Evolutionary conservation across 2,888 invertebrate genomes (phyloP), one percentile per base, ranked within the genome.

Genomic region (Hedya salicella): DNA sequence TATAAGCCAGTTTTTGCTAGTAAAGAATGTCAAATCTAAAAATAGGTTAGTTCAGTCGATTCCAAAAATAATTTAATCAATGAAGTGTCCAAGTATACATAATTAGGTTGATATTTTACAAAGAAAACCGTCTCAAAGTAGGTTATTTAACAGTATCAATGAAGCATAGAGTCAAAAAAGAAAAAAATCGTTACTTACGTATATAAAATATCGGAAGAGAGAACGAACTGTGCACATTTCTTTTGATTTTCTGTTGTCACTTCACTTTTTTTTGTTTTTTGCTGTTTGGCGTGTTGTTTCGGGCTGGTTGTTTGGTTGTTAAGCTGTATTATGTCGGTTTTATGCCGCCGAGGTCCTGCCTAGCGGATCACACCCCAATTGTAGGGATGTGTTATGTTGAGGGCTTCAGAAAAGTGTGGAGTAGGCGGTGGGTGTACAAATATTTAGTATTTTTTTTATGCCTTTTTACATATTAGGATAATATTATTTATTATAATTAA

Each of bases 281-380:
- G 66, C 60, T 53, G 62, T 61, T 40, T 59, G 40, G 49, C 36
- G n/a, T 62, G 50, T 50, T 59, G 46, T 71, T 70, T 70, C 65
- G 68, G 57, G 70, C 72, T 69, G 76, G 80, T 82, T 82, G 78
- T 85, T 81, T 82, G 82, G 74, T 77, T 78, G 73, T 78, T 71
- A 73, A 73, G 75, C 73, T 76, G 83, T 86, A 83, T 85, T 84
- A 85, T 83, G 82, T 83, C 81, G 82, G 82, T 83, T 85, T 85
- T 77, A 86, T 82, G 81, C 81, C 83, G 78, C 75, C 73, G 79
- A 78, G 81, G 80, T 79, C 81, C 80, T 82, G 81, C 73, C 78
- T 73, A 73, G 75, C 78, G 75, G 88, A 87, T 88, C 91, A 90
- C 90, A 91, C 90, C 91, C 90, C 86, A 83, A 81, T 82, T 80